Evolutionary conservation across 1,140 invertebrate genomes (phyloP), one percentile per base, ranked within the genome.

Genomic region (Eumaeus atala): DNA sequence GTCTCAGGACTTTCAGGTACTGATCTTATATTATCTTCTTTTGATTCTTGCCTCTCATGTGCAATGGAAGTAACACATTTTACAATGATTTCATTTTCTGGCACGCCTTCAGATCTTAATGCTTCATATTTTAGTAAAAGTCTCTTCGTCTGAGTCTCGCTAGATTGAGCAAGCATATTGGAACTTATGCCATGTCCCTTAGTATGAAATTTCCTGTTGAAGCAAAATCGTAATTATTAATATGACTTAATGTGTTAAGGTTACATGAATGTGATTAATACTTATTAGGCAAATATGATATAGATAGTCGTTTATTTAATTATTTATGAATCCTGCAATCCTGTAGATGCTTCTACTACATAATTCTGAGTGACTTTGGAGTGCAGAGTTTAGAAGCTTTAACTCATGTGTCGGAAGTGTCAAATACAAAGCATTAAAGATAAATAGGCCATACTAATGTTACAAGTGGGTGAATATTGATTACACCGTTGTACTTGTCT

Each of bases 181-280:
- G 77, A 70, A 38, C 89, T 89, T 37, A 89, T 63, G 16, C 88
- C 81, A 55, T 77, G 88, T 18, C 89, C 87, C 38, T 88, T 80
- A 42, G 89, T 88, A 58, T 93, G 91, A 54, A 92, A 92, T 72
- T 90, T 90, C 16, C 92, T 93, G 69, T 35, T 89, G 88, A 54
- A 54, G 54, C 34, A 16, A 16, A 40, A 44, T 9, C 1, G 16
- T 54, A 11, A 42, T 10, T 0, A 36, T 4, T 14, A 51, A 42
- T 18, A 37, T 35, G 28, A 35, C 8, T 36, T 51, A 12, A n/a
- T n/a, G n/a, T n/a, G n/a, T n/a, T n/a, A n/a, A n/a, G n/a, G n/a
- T n/a, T n/a, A n/a, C n/a, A n/a, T n/a, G n/a, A n/a, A n/a, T n/a
- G n/a, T n/a, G n/a, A n/a, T n/a, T n/a, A n/a, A n/a, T n/a, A n/a